These are phyloP conservation scores for Elephantulus edwardii DNA, from an alignment of 2,113 vertebrate species.

Conservation along the genomic window DNA sequence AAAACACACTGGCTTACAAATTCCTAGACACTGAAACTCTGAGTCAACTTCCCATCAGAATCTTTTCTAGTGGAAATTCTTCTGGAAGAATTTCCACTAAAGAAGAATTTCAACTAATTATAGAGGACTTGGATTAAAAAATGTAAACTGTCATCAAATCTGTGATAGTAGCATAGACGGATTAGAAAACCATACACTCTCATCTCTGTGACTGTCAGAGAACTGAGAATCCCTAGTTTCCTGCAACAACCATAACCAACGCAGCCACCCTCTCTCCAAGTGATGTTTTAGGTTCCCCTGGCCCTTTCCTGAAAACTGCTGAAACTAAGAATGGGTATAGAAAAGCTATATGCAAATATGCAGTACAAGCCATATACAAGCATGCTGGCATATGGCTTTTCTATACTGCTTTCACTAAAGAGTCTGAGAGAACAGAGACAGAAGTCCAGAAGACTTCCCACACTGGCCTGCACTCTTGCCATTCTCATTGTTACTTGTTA, in stretches of 20 bases:
- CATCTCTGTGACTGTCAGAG: not conserved
- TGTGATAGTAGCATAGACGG: not conserved
- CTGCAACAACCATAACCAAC: not conserved
- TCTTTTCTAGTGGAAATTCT: no score
- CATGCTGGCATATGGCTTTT: not conserved
- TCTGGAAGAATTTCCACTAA: not conserved
- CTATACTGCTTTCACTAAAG: not conserved
- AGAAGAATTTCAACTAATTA: not conserved
- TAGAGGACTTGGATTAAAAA: not conserved
- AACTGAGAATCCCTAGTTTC: not conserved
- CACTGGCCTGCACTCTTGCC: not conserved
- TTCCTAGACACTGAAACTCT: not conserved
- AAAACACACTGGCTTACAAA: fast-evolving
- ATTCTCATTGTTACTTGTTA: no score
- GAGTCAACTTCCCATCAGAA: not conserved
- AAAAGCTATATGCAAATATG: not conserved
- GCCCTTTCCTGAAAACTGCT: not conserved
- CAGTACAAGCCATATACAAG: no score
- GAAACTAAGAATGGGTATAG: not conserved
- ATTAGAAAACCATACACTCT: not conserved
- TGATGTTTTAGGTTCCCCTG: not conserved
- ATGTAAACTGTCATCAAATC: not conserved
- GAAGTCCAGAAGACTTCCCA: not conserved
- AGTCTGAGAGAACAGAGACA: not conserved
- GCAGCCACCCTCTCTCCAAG: not conserved